Evolutionary conservation across 2,888 invertebrate genomes (phyloP).

Genomic region (Amiota communis): DNA sequence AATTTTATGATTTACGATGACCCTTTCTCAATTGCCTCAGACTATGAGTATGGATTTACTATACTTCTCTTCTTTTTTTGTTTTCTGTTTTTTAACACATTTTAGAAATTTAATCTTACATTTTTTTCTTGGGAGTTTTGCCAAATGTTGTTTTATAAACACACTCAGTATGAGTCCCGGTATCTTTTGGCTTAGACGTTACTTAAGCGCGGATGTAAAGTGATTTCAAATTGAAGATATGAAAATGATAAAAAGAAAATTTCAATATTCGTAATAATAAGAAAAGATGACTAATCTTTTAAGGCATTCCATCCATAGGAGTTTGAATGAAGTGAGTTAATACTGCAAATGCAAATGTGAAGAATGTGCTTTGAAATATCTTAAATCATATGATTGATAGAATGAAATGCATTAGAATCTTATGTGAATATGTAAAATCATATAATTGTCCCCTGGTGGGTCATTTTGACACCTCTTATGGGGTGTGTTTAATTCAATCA

Average conservation of each 20-base stretch:
- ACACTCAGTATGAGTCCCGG: constrained; percentile 69
- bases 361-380: too few relatives aligned
- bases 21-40: constrained; percentile 53
- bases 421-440: too few relatives aligned
- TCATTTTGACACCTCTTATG: too few relatives aligned
- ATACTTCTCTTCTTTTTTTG: constrained; percentile 21
- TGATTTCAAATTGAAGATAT: background rate
- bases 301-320: too few relatives aligned
- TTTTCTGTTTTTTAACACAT: constrained; percentile 31
- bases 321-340: too few relatives aligned
- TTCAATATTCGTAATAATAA: constrained; percentile 37
- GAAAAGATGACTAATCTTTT: too few relatives aligned
- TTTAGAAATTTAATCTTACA: constrained; percentile 36
- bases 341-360: too few relatives aligned
- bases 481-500: too few relatives aligned
- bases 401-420: too few relatives aligned
- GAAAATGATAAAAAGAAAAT: constrained; percentile 42
- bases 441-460: too few relatives aligned
- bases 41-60: background rate
- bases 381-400: too few relatives aligned
- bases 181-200: constrained; percentile 63
- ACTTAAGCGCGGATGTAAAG: constrained; percentile 41
- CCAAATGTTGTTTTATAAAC: constrained; percentile 68
- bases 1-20: constrained; percentile 71
- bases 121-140: constrained; percentile 43